A percentile compares a stretch with the other conserved stretches of the same genome.
phyloP scores from a whole-genome alignment of 2,797 vertebrate genomes.

The Alouatta caraya region DNA sequence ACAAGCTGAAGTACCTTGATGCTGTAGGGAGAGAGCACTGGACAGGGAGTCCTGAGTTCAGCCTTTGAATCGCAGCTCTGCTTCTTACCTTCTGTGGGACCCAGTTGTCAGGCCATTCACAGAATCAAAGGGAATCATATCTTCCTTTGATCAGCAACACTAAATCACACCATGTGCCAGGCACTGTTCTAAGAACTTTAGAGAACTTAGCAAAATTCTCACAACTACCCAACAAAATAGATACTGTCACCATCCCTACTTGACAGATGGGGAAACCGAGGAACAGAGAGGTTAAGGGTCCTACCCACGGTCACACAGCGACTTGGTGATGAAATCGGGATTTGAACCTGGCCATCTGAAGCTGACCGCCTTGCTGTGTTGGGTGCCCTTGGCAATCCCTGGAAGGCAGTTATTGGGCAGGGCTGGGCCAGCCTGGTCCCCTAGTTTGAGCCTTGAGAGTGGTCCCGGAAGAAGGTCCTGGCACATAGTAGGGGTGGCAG shows the following conservation, averaged over 20 bases:
- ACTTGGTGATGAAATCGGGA: neutral
- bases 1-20: neutral
- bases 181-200: neutral
- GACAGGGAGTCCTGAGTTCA: neutral
- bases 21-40: neutral
- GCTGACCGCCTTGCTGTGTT: neutral
- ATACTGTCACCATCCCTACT: neutral
- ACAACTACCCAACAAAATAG: neutral
- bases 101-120: neutral
- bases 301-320: neutral
- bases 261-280: neutral
- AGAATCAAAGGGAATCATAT: neutral
- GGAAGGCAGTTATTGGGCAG: neutral
- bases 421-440: neutral
- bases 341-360: neutral
- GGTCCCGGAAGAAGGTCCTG: neutral
- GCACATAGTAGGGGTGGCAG: neutral
- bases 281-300: neutral
- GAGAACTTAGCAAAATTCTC: neutral
- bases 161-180: neutral
- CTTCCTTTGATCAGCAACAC: neutral
- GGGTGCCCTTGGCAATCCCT: no score
- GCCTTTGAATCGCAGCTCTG: neutral
- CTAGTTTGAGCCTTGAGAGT: neutral
- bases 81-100: neutral